Evolutionary conservation across 1,140 invertebrate species (phyloP), one percentile per base, ranked within the genome.

Genomic region (Drosophila pruinosa): DNA sequence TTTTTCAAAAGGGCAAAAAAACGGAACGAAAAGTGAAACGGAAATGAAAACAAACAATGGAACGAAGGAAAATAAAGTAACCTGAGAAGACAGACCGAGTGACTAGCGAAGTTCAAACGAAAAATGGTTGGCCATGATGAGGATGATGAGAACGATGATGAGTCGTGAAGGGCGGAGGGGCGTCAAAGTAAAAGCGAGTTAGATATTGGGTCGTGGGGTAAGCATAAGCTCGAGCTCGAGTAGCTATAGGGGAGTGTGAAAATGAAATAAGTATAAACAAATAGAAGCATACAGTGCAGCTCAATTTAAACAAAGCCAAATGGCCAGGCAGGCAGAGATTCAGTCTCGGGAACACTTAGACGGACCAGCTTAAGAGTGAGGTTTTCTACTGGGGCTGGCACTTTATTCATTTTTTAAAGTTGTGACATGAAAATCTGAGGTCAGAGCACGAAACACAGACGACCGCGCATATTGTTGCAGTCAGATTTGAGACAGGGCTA

Each of bases 261-360:
- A 85, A 85, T 80, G 53, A 86, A 85, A 86, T 85, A 86, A 85
- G 80, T 86, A 86, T 85, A 86, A 86, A 77, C 77, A 85, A 86
- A 86, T 86, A 86, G 63, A 72, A 59, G 75, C 59, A 38, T 43
- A 56, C 73, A 75, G 57, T 78, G 59, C 61, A 72, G 67, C 71
- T 75, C 71, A 71, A 74, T 75, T 82, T 67, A 61, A 45, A 21
- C 41, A 31, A 73, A 85, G 80, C 85, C 80, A 83, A 83, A 83
- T 75, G 75, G 61, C 36, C 28, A 45, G 57, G 34, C 24, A 41
- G 70, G 57, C 31, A 31, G n/a, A n/a, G n/a, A n/a, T 28, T 6
- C 26, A 28, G 26, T 6, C 5, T 28, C 26, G 26, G 26, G 26
- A 8, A n/a, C n/a, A n/a, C n/a, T n/a, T n/a, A n/a, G n/a, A n/a